phyloP scores from a whole-genome alignment of 2,797 vertebrate genomes.

The Acanthis flammea region DNA sequence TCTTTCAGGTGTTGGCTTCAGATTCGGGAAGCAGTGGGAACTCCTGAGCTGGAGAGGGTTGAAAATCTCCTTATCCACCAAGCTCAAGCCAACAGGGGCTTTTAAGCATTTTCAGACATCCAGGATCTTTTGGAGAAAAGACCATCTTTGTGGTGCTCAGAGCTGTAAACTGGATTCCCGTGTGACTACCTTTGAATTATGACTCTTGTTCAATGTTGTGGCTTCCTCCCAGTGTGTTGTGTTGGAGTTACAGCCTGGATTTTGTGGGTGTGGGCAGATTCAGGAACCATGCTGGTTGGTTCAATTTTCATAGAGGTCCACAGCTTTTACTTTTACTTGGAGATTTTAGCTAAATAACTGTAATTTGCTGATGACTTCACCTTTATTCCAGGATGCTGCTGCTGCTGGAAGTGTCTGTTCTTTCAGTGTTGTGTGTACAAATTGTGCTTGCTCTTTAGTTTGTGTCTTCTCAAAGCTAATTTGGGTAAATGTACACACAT shows the following conservation, averaged over 20 bases:
- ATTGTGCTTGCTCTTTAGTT: neutral
- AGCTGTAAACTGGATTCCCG: neutral
- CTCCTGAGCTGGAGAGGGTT: neutral
- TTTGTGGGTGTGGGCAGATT: neutral
- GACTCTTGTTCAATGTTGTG: neutral
- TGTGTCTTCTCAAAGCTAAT: neutral
- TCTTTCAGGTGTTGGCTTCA: conserved; percentile 27
- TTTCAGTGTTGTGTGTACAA: neutral
- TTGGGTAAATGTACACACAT: neutral
- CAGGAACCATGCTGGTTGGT: neutral
- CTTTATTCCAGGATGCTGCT: neutral
- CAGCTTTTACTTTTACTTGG: neutral
- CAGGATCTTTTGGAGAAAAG: neutral
- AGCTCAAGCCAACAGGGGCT: neutral
- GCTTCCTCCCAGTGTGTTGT: neutral
- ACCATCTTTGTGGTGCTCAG: neutral
- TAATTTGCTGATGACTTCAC: neutral
- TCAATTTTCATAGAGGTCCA: neutral
- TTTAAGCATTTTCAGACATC: neutral
- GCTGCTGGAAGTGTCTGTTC: neutral
- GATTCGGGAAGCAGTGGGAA: neutral
- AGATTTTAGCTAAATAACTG: neutral
- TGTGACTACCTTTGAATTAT: neutral
- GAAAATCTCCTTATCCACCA: neutral
- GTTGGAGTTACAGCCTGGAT: neutral